Percentiles rank a stretch among this genome's conserved stretches.
Conservation (phyloP, 2,888 invertebrate genomes). For the Oegoconia quadripuncta region DNA sequence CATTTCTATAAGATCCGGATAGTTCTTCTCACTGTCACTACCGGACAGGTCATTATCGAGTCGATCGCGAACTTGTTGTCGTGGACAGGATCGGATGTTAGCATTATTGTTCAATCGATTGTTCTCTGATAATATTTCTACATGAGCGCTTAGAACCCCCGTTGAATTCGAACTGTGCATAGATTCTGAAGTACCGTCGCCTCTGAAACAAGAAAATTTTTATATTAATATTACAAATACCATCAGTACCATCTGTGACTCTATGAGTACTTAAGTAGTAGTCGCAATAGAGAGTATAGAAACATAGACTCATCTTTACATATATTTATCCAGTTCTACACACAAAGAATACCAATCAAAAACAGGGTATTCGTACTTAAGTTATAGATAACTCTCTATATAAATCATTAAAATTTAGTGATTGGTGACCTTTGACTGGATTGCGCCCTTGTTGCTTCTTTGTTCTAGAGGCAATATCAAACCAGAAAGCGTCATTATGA, state of each 20-base stretch:
- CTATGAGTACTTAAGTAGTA: too few species aligned
- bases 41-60: slow-evolving; percentile 72
- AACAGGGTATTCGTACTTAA: too few species aligned
- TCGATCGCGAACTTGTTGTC: slow-evolving; percentile 56
- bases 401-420: too few species aligned
- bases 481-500: background rate
- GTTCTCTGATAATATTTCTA: slow-evolving; percentile 56
- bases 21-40: slow-evolving; percentile 76
- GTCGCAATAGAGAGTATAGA: too few species aligned
- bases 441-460: too few species aligned
- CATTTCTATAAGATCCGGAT: slow-evolving; percentile 78
- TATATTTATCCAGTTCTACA: too few species aligned
- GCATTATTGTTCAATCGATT: slow-evolving; percentile 59
- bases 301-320: too few species aligned
- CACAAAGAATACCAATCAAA: too few species aligned
- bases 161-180: slow-evolving; percentile 78
- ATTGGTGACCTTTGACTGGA: too few species aligned
- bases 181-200: slow-evolving; percentile 70
- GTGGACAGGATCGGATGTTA: slow-evolving; percentile 56
- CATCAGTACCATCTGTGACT: too few species aligned
- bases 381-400: too few species aligned
- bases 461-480: too few species aligned
- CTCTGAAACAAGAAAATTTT: slow-evolving; percentile 47
- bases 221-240: background rate
- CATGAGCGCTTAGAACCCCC: slow-evolving; percentile 57